phyloP scores from a whole-genome alignment of 1,140 invertebrate genomes.

The Drosophila lacertosa region DNA sequence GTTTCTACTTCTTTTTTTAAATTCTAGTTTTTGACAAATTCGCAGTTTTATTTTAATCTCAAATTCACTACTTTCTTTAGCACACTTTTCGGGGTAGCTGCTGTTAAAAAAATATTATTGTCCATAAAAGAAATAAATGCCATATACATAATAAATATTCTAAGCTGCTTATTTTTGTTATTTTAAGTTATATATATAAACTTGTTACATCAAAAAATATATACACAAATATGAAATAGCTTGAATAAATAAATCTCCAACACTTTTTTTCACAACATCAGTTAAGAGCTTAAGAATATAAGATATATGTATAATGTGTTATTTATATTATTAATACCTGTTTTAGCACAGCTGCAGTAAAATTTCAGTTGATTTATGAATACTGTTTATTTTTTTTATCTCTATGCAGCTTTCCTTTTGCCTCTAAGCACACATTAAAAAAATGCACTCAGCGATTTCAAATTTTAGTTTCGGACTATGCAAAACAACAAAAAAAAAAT shows the following conservation, averaged over 20 bases:
- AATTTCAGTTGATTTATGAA: neutral
- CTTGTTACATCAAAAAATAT: neutral
- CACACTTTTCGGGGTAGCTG: neutral
- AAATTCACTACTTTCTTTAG: neutral
- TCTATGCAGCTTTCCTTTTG: neutral
- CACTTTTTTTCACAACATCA: neutral
- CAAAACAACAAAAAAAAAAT: constrained; percentile 4
- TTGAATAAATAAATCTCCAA: neutral
- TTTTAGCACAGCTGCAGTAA: neutral
- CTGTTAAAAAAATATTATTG: no score
- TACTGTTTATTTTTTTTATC: constrained; percentile 1
- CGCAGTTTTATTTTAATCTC: neutral
- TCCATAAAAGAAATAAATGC: no score
- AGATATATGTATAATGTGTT: neutral
- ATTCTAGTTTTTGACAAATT: no score
- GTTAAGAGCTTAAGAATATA: no score
- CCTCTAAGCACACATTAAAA: neutral
- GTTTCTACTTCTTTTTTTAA: no score
- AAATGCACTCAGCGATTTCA: constrained; percentile 2
- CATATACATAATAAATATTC: no score
- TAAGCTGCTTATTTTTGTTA: no score
- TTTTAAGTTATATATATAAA: no score
- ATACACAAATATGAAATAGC: neutral
- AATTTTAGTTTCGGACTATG: neutral
- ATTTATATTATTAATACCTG: constrained; percentile 2